Evolutionary conservation across 2,888 invertebrate genomes (phyloP), one percentile per base, ranked within the genome.

Genomic region (Lasioglossum pauxillum): DNA sequence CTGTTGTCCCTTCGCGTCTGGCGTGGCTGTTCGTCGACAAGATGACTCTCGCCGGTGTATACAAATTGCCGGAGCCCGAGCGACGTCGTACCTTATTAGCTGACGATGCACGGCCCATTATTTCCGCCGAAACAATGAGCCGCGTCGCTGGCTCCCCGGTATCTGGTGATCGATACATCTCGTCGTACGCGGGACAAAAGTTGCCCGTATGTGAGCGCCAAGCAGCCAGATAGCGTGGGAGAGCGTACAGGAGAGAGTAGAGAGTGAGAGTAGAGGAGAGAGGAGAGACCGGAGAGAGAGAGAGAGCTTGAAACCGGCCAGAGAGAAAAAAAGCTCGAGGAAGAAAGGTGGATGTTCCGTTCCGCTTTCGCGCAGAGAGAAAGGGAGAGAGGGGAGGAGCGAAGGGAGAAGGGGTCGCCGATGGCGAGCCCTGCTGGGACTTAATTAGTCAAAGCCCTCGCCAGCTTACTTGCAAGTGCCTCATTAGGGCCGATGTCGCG

Each of bases 381-480:
- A 1, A 12, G 27, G 1, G 60, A 16, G 16, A 5, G 46, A 5
- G 16, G 1, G 1, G 12, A 10, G 12, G 14, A 60, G 14, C 1
- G 27, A 3, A 80, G 84, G 74, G 75, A 83, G 78, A 38, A 57
- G 69, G 38, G 46, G 82, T 77, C 81, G 82, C 85, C 89, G 85
- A 89, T 89, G 86, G 76, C 87, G 88, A 82, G 86, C 86, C 85
- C 89, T 88, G 87, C 87, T 85, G 89, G 88, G 91, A 91, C 90
- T 89, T 91, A 91, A 92, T 93, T 92, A 93, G 93, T 92, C 91
- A 93, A 92, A 92, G 91, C 91, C 89, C 90, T 88, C 76, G 85
- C 86, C 86, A 88, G 91, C 88, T 91, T 92, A 90, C 91, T 91
- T 90, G 88, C 89, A 86, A 91, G 90, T 91, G 89, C 89, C 92